Base-by-base conservation (phyloP, 2,888 invertebrate genomes). In the Thymelicus lineola region DNA sequence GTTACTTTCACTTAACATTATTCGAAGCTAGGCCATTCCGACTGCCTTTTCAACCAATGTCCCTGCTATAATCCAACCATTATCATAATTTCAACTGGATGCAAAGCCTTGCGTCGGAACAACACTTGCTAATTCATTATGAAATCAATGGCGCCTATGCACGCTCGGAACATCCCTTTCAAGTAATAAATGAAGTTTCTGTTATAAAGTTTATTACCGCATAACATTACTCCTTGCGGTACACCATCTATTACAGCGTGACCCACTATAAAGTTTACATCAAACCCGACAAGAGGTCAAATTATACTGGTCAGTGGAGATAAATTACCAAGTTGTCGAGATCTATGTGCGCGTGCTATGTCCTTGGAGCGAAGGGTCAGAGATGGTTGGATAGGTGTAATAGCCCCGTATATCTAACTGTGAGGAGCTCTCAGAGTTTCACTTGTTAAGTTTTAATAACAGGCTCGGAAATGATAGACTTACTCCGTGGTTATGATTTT, bases 201-300 rank as follows among this genome's bases (percentile, higher is more conserved):
- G 58, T 85, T 87, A 86, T 88, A 87, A 86, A 85, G 85, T 82
- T 76, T 81, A 81, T 84, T 84, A 83, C 84, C 81, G 81, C 82
- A 83, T 84, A 85, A 82, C 85, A 86, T 85, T 83, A 85, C 82
- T 85, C 83, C 85, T 88, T 88, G 84, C 86, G 85, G 86, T 84
- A 86, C 79, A 66, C 53, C 62, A 73, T 53, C 89, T 83, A 84
- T 74, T 80, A 76, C 75, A 79, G 63, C 71, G 15, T 76, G 86
- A 84, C 73, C 87, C 80, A 72, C 71, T 71, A 72, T 73, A 74
- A 57, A 74, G 75, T 73, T 79, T 73, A 75, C 74, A 74, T 75
- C 73, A 74, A 73, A 75, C 77, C 73, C 58, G 67, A 68, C 66
- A 62, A 75, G 65, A 79, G 83, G 74, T 80, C 85, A 79, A 73